Evolutionary conservation across 2,888 invertebrate genomes (phyloP).

Genomic region (Cerastis rubricosa): DNA sequence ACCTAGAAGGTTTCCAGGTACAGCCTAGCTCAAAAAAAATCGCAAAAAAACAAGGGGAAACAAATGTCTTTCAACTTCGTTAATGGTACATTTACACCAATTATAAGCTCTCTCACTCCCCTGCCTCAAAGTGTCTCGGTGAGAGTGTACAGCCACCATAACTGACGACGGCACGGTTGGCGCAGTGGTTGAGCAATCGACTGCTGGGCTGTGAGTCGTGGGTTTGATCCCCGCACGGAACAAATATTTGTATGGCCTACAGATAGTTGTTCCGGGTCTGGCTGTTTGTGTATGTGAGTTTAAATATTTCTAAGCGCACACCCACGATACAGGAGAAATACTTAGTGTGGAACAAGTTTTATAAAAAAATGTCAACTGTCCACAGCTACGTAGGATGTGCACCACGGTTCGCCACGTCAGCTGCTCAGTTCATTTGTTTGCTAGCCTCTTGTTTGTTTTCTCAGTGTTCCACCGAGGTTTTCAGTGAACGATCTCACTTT

Average conservation of each 20-base stretch:
- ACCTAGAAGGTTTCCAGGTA: too few relatives aligned
- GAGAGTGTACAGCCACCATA: not conserved
- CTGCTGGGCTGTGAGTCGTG: not conserved
- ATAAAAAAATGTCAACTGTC: not conserved
- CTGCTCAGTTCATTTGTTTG: not conserved
- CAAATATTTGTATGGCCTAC: not conserved
- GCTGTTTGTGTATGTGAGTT: not conserved
- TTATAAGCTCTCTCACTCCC: not conserved
- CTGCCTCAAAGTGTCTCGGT: not conserved
- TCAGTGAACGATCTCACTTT: not conserved
- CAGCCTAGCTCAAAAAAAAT: too few relatives aligned
- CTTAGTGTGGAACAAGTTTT: not conserved
- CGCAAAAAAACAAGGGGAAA: too few relatives aligned
- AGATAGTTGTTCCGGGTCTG: not conserved
- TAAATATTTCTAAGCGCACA: not conserved
- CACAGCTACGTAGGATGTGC: not conserved
- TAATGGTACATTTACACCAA: too few relatives aligned
- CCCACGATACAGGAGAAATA: not conserved
- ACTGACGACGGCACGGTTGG: not conserved
- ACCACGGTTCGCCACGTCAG: not conserved
- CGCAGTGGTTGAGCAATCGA: not conserved
- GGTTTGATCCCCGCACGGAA: not conserved
- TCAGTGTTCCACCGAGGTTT: not conserved
- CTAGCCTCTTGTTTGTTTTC: not conserved
- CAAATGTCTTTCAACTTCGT: too few relatives aligned